Conservation (phyloP, 2,888 invertebrate species). For the Pasiphila rectangulata region DNA sequence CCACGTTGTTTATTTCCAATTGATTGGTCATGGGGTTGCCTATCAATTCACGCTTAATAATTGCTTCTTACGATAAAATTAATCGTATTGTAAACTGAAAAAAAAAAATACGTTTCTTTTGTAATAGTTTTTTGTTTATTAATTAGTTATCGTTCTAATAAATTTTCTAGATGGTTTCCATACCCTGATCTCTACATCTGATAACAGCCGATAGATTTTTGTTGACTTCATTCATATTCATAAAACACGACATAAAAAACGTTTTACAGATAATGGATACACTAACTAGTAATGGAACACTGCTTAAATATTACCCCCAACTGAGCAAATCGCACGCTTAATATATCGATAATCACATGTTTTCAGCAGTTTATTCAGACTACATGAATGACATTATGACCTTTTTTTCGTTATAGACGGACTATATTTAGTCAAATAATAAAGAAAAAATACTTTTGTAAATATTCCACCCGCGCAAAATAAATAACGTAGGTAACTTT, state of each 20-base stretch:
- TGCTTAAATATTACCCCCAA: not conserved
- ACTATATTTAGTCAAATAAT: too few relatives aligned
- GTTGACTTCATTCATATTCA: not conserved
- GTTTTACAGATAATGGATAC: too few relatives aligned
- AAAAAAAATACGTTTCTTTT: not conserved
- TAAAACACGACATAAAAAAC: not conserved
- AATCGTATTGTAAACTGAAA: not conserved
- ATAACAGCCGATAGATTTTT: too few relatives aligned
- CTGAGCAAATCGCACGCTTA: not conserved
- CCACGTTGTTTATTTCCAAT: too few relatives aligned
- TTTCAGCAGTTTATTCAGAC: not conserved
- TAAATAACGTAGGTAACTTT: too few relatives aligned
- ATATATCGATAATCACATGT: not conserved
- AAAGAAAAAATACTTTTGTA: too few relatives aligned
- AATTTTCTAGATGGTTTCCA: too few relatives aligned
- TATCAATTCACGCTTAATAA: constrained; percentile 13
- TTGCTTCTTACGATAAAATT: constrained; percentile 7
- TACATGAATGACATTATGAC: not conserved
- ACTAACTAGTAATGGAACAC: not conserved
- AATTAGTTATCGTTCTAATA: too few relatives aligned
- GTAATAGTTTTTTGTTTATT: not conserved
- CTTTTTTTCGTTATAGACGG: too few relatives aligned
- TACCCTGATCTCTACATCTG: too few relatives aligned
- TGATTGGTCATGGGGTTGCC: constrained; percentile 17
- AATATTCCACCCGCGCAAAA: too few relatives aligned